Evolutionary conservation across 1,140 invertebrate genomes (phyloP).

Genomic region (Sminthurides bifidus): DNA sequence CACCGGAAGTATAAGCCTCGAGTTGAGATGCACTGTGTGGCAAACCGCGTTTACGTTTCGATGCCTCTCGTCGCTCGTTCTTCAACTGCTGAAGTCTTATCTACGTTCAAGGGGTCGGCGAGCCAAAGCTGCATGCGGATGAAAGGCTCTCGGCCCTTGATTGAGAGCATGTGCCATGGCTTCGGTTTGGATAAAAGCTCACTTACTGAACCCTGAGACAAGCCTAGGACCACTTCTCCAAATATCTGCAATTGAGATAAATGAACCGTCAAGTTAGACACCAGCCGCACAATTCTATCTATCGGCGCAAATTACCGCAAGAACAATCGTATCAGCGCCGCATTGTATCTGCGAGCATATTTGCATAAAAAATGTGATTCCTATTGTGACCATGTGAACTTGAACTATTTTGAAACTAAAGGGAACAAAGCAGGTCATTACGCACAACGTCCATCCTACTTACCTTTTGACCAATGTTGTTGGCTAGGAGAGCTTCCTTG

Average conservation of each 20-base stretch:
- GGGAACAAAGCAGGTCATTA: too few species aligned
- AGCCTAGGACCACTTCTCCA: conserved; percentile 86
- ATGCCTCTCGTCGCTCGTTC: conserved; percentile 77
- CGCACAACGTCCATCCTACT: too few species aligned
- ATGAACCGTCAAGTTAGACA: conserved; percentile 3
- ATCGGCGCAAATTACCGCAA: too few species aligned
- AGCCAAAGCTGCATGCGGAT: conserved; percentile 97
- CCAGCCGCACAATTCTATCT: too few species aligned
- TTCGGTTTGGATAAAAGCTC: conserved; percentile 95
- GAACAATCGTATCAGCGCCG: too few species aligned
- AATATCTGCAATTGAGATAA: conserved; percentile 55
- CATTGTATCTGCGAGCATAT: too few species aligned
- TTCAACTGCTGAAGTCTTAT: conserved; percentile 69
- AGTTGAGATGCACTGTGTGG: conserved; percentile 36
- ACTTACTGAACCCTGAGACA: conserved; percentile 93
- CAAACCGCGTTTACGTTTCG: conserved; percentile 63
- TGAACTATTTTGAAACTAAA: too few species aligned
- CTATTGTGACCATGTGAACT: too few species aligned
- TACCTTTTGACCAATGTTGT: conserved; percentile 94
- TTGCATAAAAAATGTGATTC: too few species aligned
- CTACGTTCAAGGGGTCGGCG: conserved; percentile 84
- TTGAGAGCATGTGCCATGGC: conserved; percentile 97
- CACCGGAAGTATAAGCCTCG: conserved; percentile 37
- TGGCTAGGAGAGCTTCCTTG: conserved; percentile 88
- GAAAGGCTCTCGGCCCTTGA: conserved; percentile 95